Evolutionary conservation across 2,888 invertebrate genomes (phyloP), one percentile per base, ranked within the genome.

Genomic region (Perizoma flavofasciatum): DNA sequence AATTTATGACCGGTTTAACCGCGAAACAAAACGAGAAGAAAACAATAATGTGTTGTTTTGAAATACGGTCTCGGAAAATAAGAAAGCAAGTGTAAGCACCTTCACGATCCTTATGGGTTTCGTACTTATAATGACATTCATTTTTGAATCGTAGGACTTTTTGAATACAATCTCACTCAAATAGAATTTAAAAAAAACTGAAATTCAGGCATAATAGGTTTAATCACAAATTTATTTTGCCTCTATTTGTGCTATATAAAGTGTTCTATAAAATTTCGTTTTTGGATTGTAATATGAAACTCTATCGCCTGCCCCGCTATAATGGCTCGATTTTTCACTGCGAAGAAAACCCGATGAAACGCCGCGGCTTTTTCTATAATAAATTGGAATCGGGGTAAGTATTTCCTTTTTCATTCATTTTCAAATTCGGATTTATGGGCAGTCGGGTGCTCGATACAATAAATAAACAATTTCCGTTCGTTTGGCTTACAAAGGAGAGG

Each of bases 41-140:
- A 88, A 89, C 88, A 89, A 85, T 89, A 89, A 90, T 85, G 89
- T 87, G 89, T 85, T 89, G 82, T 87, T 89, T 87, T 89, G 89
- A 89, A 89, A 87, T 88, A 89, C 79, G 87, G 77, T 82, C 64
- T 66, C 65, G 75, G 78, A 76, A 74, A 32, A n/a, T n/a, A n/a
- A 49, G 46, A 57, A 41, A 4, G 22, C 5, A 56, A 56, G 61
- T 8, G 43, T n/a, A 40, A 49, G 40, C 22, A 37, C 6, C 11
- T 34, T 5, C 11, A 5, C 5, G 52, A 43, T 55, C 56, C 35
- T 32, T 32, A 33, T n/a, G 5, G 9, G 5, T 7, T 37, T 6
- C 37, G 5, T 37, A 6, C 37, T 7, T 37, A 6, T 37, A 37
- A 37, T 37, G 22, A 22, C 22, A 22, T 22, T 22, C 22, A 3